Evolutionary conservation across 2,113 vertebrate genomes (phyloP).

Genomic region (Microcebus jonahi): DNA sequence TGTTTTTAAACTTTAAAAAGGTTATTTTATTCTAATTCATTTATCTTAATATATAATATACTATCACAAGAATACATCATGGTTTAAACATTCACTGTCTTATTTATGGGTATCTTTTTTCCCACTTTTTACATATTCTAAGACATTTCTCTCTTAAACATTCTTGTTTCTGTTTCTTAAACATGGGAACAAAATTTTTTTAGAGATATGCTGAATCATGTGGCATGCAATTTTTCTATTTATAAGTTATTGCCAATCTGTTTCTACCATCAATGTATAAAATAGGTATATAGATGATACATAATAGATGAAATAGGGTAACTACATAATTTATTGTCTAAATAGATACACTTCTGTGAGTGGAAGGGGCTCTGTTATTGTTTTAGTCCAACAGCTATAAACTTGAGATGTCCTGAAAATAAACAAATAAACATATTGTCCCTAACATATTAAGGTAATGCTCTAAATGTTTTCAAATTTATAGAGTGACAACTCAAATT

Average conservation of each 20-base stretch:
- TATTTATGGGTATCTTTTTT: neutral
- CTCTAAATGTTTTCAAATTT: neutral
- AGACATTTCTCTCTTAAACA: neutral
- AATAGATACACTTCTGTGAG: neutral
- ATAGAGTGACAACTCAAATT: neutral
- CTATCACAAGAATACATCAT: neutral
- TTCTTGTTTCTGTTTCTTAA: neutral
- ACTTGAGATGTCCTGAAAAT: neutral
- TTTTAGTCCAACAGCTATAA: neutral
- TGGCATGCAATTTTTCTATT: neutral
- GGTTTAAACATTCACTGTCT: neutral
- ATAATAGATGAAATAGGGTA: neutral
- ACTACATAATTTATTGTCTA: neutral
- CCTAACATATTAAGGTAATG: neutral
- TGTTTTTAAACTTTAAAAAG: neutral
- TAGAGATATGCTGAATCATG: neutral
- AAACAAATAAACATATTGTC: neutral
- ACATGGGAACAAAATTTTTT: neutral
- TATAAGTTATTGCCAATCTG: neutral
- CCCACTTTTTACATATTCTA: neutral
- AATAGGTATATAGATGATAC: neutral
- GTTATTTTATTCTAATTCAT: neutral
- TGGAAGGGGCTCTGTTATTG: neutral
- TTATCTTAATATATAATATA: neutral
- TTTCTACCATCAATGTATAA: neutral